Evolutionary conservation across 2,113 vertebrate genomes (phyloP).

Genomic region (Shinisaurus crocodilurus): DNA sequence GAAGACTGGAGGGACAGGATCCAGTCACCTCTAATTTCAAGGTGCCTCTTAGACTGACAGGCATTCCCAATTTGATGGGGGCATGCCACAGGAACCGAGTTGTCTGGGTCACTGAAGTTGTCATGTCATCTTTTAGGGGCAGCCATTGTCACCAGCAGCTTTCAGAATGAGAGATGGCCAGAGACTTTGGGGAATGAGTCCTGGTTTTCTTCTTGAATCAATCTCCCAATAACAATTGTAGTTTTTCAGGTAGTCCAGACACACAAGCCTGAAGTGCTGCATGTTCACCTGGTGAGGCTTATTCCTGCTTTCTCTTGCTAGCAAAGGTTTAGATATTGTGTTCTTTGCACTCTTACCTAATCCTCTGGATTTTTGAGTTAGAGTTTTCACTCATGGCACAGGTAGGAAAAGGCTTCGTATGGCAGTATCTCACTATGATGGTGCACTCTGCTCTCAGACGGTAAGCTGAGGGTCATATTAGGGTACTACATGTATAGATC

Average conservation of each 20-base stretch:
- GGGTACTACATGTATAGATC: not conserved
- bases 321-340: not conserved
- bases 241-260: not conserved
- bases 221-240: not conserved
- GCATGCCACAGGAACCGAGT: not conserved
- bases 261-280: not conserved
- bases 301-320: slow-evolving; percentile 38
- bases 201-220: not conserved
- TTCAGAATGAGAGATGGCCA: not conserved
- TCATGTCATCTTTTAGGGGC: not conserved
- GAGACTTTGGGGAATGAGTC: not conserved
- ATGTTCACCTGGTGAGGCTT: not conserved
- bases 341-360: not conserved
- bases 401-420: not conserved
- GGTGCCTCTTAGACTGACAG: not conserved
- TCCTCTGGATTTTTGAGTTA: not conserved
- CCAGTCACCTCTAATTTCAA: not conserved
- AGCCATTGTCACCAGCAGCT: not conserved
- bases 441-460: not conserved
- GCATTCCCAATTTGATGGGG: not conserved
- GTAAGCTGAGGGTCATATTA: not conserved
- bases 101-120: not conserved
- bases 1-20: not conserved
- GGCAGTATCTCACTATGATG: not conserved
- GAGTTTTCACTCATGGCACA: not conserved